Evolutionary conservation across 2,113 vertebrate species (phyloP), one percentile per base, ranked within the genome.

Genomic region (Gymnobelideus leadbeateri): DNA sequence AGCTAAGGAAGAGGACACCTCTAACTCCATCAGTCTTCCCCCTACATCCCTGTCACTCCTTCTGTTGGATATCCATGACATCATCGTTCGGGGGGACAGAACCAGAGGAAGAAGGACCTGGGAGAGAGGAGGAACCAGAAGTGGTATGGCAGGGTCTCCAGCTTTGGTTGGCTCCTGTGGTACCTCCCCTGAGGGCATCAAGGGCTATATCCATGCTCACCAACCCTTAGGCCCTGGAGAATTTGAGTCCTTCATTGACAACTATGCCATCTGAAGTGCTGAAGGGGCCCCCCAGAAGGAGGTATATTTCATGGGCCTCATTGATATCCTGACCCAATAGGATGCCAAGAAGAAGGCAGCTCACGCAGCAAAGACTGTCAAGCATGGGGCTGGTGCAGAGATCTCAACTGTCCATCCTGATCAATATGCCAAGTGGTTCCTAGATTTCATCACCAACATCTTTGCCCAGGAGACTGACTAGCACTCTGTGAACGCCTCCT

Each of bases 281-380:
- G 94, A 99, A 96, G 99, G 99, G 89, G 98, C 99, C 1, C 99
- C 99, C 77, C 99, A 99, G 97, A 99, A 99, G 98, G 99, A 99
- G 97, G 99, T 99, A 54, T 99, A 99, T 91, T 99, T 99, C 98
- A 99, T 99, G 99, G 99, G 99, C 19, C 98, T 99, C 93, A 99
- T 99, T 90, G 99, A 99, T n/a, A 99, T 99, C 50, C 98, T 99
- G 23, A 99, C 99, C 1, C 99, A 99, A 96, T 99, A 99, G 3
- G 99, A 99, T 96, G 99, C 99, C 93, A 99, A 99, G 98, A 99
- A 99, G 98, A 99, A 99, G 97, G 99, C 99, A 0, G 99, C 99
- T 84, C 99, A 99, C 0, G 99, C 99, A 28, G 99, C 99, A 23
- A 99, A 99, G 96, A 99, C 99, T 0, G 99, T 99, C 96, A 99